Evolutionary conservation across 2,888 invertebrate genomes (phyloP).

Genomic region (Nycteola revayana): DNA sequence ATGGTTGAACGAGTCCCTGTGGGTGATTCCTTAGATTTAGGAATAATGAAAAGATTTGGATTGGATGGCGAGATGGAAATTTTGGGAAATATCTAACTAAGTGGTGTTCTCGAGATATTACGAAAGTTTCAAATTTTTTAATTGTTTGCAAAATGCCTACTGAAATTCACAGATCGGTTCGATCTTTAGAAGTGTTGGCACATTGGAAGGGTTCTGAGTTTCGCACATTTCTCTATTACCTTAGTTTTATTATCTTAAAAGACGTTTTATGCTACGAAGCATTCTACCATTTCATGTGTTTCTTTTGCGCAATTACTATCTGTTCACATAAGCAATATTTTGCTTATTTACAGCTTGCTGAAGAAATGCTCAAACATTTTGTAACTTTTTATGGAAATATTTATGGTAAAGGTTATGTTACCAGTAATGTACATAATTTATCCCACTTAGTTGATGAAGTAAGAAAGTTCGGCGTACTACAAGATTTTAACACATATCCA

Average conservation of each 20-base stretch:
- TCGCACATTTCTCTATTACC: constrained; percentile 6
- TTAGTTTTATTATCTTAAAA: constrained; percentile 6
- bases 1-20: constrained; percentile 27
- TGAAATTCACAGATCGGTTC: constrained; percentile 23
- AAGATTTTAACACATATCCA: constrained; percentile 14
- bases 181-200: constrained; percentile 15
- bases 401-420: constrained; percentile 5
- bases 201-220: constrained; percentile 31
- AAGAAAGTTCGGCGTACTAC: constrained; percentile 10
- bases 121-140: constrained; percentile 15
- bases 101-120: constrained; percentile 13
- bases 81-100: constrained; percentile 4
- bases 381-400: constrained; percentile 7
- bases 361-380: constrained; percentile 16
- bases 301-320: constrained; percentile 28
- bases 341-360: constrained; percentile 13
- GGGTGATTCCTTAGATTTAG: constrained; percentile 18
- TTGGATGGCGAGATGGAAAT: constrained; percentile 19
- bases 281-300: constrained; percentile 20
- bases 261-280: constrained; percentile 7
- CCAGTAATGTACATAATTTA: constrained; percentile 15
- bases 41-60: constrained; percentile 18
- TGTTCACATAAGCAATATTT: constrained; percentile 17
- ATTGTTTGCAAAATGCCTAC: constrained; percentile 12
- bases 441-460: constrained; percentile 13